Evolutionary conservation across 2,113 vertebrate species (phyloP).

Genomic region (Oncorhynchus gorbuscha): DNA sequence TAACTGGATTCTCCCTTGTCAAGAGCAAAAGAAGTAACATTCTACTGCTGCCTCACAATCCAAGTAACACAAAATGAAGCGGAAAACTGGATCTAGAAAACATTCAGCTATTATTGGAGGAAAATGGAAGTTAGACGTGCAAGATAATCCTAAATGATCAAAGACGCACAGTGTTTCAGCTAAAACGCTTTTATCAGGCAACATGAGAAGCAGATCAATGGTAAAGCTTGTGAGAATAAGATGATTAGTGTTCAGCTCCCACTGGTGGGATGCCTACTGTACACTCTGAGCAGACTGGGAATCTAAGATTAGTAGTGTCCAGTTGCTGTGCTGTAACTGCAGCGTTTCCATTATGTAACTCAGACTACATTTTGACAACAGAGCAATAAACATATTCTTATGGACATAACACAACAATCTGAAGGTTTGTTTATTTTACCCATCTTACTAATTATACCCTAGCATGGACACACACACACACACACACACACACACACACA

Average conservation of each 20-base stretch:
- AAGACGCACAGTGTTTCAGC: too few relatives aligned
- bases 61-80: too few relatives aligned
- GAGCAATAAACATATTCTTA: too few relatives aligned
- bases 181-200: too few relatives aligned
- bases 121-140: neutral
- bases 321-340: neutral
- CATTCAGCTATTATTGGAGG: neutral
- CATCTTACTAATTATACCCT: neutral
- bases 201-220: too few relatives aligned
- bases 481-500: neutral
- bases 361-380: too few relatives aligned
- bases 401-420: too few relatives aligned
- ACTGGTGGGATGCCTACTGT: neutral
- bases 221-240: neutral
- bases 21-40: neutral
- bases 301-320: neutral
- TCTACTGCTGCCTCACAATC: neutral
- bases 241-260: neutral
- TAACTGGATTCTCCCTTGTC: conserved; percentile 21
- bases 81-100: too few relatives aligned
- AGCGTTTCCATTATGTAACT: neutral
- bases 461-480: conserved; percentile 4
- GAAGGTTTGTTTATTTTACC: neutral
- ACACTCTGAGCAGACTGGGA: neutral
- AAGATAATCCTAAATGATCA: neutral